phyloP scores from a whole-genome alignment of 2,113 vertebrate species.

The Lasiurus cinereus region DNA sequence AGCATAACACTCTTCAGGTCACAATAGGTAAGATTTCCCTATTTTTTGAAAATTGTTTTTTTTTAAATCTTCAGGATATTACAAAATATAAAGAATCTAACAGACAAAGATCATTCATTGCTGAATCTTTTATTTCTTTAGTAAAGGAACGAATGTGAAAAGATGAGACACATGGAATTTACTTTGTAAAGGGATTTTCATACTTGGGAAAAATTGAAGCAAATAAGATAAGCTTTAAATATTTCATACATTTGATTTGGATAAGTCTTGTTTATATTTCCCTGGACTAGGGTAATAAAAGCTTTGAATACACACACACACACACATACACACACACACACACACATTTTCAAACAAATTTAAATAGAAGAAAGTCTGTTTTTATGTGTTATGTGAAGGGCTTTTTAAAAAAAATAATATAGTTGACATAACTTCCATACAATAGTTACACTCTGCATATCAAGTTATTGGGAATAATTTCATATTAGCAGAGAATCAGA shows the following conservation, averaged over 20 bases:
- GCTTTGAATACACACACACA: not conserved
- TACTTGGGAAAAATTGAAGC: not conserved
- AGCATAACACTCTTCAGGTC: not conserved
- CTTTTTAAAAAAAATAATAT: slow-evolving; percentile 14
- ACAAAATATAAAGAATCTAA: not conserved
- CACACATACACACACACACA: not conserved
- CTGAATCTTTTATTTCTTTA: slow-evolving; percentile 14
- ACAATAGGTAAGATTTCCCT: not conserved
- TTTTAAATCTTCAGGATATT: not conserved
- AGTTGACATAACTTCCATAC: not conserved
- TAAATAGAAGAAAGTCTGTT: not conserved
- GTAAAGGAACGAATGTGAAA: not conserved
- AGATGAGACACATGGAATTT: not conserved
- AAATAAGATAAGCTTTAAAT: slow-evolving; percentile 1
- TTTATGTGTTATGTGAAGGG: not conserved
- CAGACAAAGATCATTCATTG: not conserved
- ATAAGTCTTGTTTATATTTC: not conserved
- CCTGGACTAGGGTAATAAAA: not conserved
- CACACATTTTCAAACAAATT: slow-evolving; percentile 9
- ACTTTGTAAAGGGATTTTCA: not conserved
- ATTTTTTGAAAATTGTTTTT: not conserved
- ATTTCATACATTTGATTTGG: not conserved
- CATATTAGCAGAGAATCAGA: not conserved
- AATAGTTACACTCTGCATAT: not conserved
- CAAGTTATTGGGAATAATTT: not conserved